Percentiles rank a stretch among this genome's conserved stretches.
Evolutionary conservation across 2,797 vertebrate species (phyloP).

Genomic region (Cynopterus sphinx): DNA sequence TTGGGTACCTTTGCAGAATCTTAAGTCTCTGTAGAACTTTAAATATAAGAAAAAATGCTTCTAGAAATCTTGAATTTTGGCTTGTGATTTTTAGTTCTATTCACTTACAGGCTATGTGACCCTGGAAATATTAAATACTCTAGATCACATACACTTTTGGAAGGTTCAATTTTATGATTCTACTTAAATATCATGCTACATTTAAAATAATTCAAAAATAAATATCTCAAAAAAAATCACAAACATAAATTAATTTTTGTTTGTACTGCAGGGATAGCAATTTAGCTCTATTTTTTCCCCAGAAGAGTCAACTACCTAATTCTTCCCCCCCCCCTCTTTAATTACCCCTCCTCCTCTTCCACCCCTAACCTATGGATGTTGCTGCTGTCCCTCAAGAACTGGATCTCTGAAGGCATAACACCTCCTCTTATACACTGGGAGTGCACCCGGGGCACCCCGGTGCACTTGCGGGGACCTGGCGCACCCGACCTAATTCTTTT

Average conservation of each 20-base stretch:
- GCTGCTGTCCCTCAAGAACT: too few species aligned
- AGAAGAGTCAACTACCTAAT: background rate
- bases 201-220: background rate
- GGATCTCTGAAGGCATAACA: too few species aligned
- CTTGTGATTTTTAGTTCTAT: conserved; percentile 9
- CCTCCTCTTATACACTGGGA: too few species aligned
- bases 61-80: conserved; percentile 2
- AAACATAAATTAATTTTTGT: background rate
- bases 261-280: background rate
- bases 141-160: background rate
- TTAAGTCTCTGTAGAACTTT: background rate
- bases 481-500: background rate
- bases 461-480: too few species aligned
- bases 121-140: conserved; percentile 9
- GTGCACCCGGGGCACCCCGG: too few species aligned
- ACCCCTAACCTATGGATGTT: too few species aligned
- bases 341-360: too few species aligned
- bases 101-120: background rate
- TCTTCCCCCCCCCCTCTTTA: background rate
- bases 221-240: background rate
- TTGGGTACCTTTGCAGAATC: background rate
- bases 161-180: background rate
- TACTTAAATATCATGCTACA: background rate
- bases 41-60: background rate
- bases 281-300: background rate